Evolutionary conservation across 2,113 vertebrate species (phyloP), one percentile per base, ranked within the genome.

Genomic region (Vimba vimba): DNA sequence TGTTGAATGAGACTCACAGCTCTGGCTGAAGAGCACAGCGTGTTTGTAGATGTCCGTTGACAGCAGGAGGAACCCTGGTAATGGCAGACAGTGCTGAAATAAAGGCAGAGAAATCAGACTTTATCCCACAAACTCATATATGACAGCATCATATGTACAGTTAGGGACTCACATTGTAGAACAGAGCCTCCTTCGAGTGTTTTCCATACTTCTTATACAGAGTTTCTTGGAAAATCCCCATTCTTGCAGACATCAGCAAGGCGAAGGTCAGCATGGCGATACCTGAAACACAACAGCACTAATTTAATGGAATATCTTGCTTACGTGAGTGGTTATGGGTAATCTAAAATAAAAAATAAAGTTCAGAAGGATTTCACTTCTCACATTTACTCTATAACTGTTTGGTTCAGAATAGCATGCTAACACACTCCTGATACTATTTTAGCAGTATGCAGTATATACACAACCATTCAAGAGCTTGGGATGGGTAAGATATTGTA

Each of bases 201-300:
- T 99, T 99, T n/a, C 98, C 98, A 25, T 96, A 97, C 84, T 94
- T 87, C 89, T 97, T 95, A 89, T 99, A 99, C 2, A 99, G 89
- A 0, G 86, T 99, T 92, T 99, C 98, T 86, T 99, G 98, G 91
- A 99, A 99, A 88, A 99, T 97, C 0, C 98, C 98, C 98, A 99
- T 99, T 88, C 97, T 95, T 0, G 98, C 98, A 10, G 98, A 99
- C 97, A 97, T 96, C 85, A 99, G 93, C 86, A 99, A 95, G 19
- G 98, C 98, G 10, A 99, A 98, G 1, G 97, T 98, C 93, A 99
- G 92, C 2, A 98, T 98, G 4, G 84, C 94, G 0, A 99, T 97
- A 11, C 98, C 98, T 99, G 66, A 27, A 85, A 87, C 4, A 75
- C 55, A 77, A 76, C 8, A 76, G 21, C 27, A 50, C 43, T 27